phyloP scores from a whole-genome alignment of 1,140 invertebrate species.

The Caenorhabditis inopinata region DNA sequence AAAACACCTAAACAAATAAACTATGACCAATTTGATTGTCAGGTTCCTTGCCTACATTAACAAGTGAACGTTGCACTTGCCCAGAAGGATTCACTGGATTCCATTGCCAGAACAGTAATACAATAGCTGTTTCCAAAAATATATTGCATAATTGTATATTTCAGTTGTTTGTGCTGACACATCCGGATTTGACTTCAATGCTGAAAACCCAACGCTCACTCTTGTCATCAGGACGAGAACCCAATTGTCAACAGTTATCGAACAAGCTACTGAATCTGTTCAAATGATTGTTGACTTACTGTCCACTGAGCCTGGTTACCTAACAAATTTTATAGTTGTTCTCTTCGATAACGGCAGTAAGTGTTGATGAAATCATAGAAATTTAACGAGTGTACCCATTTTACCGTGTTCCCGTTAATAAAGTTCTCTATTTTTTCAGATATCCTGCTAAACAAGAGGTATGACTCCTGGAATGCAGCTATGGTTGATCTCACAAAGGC shows the following conservation, averaged over 20 bases:
- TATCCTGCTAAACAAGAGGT: constrained; percentile 4
- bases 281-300: background rate
- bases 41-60: background rate
- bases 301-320: constrained; percentile 38
- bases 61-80: constrained; percentile 35
- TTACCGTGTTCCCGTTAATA: too few species aligned
- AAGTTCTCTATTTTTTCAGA: constrained; percentile 13
- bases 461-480: background rate
- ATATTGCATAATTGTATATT: background rate
- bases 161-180: constrained; percentile 42
- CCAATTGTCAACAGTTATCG: constrained; percentile 43
- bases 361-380: background rate
- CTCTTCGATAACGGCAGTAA: constrained; percentile 46
- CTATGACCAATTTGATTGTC: too few species aligned
- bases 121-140: background rate
- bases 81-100: constrained; percentile 39
- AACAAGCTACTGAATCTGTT: constrained; percentile 20
- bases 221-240: constrained; percentile 41
- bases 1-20: too few species aligned
- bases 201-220: constrained; percentile 34
- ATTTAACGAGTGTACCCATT: too few species aligned
- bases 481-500: constrained; percentile 14
- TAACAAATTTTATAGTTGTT: constrained; percentile 40
- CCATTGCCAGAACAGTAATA: constrained; percentile 41
- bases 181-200: constrained; percentile 27